Evolutionary conservation across 2,797 vertebrate species (phyloP).

Genomic region (Lepus townsendii): DNA sequence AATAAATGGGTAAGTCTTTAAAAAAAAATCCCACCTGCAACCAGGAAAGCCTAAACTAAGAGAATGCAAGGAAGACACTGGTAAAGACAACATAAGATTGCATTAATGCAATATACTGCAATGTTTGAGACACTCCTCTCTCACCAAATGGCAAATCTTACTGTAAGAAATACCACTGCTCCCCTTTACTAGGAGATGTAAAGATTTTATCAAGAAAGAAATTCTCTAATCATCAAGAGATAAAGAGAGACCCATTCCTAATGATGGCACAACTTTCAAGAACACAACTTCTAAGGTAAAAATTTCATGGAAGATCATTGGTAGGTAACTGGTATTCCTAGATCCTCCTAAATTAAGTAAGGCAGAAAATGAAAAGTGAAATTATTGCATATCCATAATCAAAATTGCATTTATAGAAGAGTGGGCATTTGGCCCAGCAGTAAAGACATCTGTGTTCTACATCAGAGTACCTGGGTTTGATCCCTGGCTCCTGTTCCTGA

Average conservation of each 20-base stretch:
- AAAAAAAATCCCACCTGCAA: constrained; percentile 46
- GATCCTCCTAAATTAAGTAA: constrained; percentile 92
- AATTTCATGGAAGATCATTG: constrained; percentile 92
- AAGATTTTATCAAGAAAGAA: constrained; percentile 68
- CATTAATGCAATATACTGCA: constrained; percentile 85
- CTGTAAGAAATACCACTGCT: constrained; percentile 26
- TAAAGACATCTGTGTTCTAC: too few species aligned
- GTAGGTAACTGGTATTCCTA: constrained; percentile 90
- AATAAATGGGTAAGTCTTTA: too few species aligned
- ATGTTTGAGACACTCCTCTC: constrained; percentile 79
- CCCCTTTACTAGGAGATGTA: constrained; percentile 47
- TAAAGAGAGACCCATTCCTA: constrained; percentile 87
- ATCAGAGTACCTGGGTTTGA: too few species aligned
- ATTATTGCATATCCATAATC: constrained; percentile 82
- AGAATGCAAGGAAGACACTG: constrained; percentile 91
- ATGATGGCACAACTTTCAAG: constrained; percentile 86
- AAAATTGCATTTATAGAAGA: constrained; percentile 72
- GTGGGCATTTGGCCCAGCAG: too few species aligned
- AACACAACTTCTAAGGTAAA: constrained; percentile 89
- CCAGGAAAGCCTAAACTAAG: constrained; percentile 88
- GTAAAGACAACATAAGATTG: constrained; percentile 88
- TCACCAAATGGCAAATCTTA: constrained; percentile 41
- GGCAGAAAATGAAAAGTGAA: constrained; percentile 91
- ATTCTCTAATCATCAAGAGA: constrained; percentile 85
- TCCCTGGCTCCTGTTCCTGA: too few species aligned